A percentile compares a stretch with the other conserved stretches of the same genome.
phyloP scores from a whole-genome alignment of 2,113 vertebrate species.

The Menura novaehollandiae region DNA sequence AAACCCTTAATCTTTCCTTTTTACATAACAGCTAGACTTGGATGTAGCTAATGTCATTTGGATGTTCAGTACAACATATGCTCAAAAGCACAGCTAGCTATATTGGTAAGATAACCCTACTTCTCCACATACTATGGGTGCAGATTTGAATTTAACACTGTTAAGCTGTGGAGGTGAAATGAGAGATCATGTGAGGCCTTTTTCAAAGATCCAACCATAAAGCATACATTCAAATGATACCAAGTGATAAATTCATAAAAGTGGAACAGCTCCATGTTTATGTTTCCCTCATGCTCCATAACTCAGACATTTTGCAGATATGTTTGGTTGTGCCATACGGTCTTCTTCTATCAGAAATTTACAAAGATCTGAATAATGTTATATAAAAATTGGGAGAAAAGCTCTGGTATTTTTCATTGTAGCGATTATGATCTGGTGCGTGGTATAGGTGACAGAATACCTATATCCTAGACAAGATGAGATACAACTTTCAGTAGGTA shows the following conservation, averaged over 20 bases:
- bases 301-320: slow-evolving; percentile 19
- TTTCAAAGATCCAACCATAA: slow-evolving; percentile 13
- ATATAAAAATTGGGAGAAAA: slow-evolving; percentile 27
- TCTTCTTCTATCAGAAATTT: slow-evolving; percentile 25
- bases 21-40: neutral
- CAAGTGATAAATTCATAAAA: slow-evolving; percentile 40
- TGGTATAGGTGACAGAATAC: slow-evolving; percentile 25
- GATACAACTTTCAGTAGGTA: slow-evolving; percentile 5
- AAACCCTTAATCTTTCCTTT: slow-evolving; percentile 3
- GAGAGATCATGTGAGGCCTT: slow-evolving; percentile 1
- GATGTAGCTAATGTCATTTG: slow-evolving; percentile 33
- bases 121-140: neutral
- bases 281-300: slow-evolving; percentile 30
- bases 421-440: neutral
- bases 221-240: slow-evolving; percentile 18
- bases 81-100: slow-evolving; percentile 18
- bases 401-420: slow-evolving; percentile 33
- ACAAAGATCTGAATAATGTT: slow-evolving; percentile 35
- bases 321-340: slow-evolving; percentile 23
- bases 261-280: slow-evolving; percentile 29
- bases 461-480: slow-evolving; percentile 25
- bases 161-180: slow-evolving; percentile 16
- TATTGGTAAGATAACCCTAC: slow-evolving; percentile 27
- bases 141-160: slow-evolving; percentile 39
- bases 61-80: slow-evolving; percentile 26